A percentile compares a stretch with the other conserved stretches of the same genome.
Evolutionary conservation across 2,888 invertebrate species (phyloP).

Genomic region (Polydrusus tereticollis): DNA sequence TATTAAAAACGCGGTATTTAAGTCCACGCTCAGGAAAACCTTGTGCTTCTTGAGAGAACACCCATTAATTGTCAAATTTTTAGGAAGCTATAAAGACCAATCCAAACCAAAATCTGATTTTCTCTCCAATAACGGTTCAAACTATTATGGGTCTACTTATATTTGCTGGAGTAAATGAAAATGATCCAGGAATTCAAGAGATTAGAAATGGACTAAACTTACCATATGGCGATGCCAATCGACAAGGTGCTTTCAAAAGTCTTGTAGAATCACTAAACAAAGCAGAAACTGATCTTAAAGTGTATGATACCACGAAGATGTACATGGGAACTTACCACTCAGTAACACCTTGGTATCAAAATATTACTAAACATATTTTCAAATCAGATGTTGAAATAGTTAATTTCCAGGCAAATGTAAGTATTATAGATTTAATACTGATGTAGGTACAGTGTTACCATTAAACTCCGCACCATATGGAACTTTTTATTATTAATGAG

Average conservation of each 20-base stretch:
- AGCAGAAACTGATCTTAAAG: conserved; percentile 12
- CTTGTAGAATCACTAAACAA: conserved; percentile 2
- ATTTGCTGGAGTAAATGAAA: neutral
- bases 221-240: neutral
- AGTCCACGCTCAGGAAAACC: no score
- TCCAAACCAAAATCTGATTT: conserved; percentile 8
- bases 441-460: neutral
- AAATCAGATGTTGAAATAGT: neutral
- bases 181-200: neutral
- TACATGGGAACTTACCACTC: neutral
- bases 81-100: neutral
- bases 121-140: conserved; percentile 11
- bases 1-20: no score
- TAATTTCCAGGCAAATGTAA: neutral
- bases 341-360: neutral
- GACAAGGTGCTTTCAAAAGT: neutral
- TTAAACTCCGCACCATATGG: no score
- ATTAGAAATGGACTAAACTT: neutral
- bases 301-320: conserved; percentile 16
- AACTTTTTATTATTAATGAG: no score
- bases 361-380: neutral
- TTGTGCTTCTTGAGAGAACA: no score
- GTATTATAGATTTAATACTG: neutral
- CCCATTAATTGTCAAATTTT: no score
- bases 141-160: neutral